These are phyloP conservation scores for Oikopleura albicans DNA, from an alignment of 23 tunicate species.

Conservation along the genomic window DNA sequence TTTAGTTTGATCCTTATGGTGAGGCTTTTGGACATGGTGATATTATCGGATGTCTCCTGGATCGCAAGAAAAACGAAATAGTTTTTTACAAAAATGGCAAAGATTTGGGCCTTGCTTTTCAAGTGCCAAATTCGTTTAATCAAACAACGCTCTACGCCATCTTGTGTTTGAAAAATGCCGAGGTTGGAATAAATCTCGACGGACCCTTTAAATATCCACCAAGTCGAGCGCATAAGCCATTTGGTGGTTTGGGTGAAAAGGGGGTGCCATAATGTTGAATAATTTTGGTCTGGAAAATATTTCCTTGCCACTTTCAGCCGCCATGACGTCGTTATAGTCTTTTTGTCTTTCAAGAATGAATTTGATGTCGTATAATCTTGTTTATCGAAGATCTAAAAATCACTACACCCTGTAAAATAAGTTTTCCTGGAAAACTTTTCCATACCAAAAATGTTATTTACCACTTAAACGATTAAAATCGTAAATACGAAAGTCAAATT, in stretches of 20 bases:
- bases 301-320: too few relatives aligned
- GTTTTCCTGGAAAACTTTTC: background rate
- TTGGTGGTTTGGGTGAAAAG: slow-evolving; percentile 28
- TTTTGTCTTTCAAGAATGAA: too few relatives aligned
- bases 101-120: slow-evolving; percentile 77
- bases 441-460: too few relatives aligned
- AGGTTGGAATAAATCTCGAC: slow-evolving; percentile 40
- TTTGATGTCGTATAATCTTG: too few relatives aligned
- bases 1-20: slow-evolving; percentile 81
- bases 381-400: too few relatives aligned
- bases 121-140: slow-evolving; percentile 40
- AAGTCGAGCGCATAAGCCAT: slow-evolving; percentile 23
- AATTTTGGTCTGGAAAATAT: too few relatives aligned
- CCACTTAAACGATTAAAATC: too few relatives aligned
- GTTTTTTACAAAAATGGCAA: slow-evolving; percentile 55
- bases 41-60: slow-evolving; percentile 56
- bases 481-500: too few relatives aligned
- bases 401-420: background rate
- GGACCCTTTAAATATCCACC: slow-evolving; percentile 43
- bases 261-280: too few relatives aligned
- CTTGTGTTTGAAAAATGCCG: slow-evolving; percentile 67
- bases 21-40: slow-evolving; percentile 79
- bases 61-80: slow-evolving; percentile 21
- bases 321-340: too few relatives aligned
- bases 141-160: slow-evolving; percentile 53